These are phyloP conservation scores for Chlamydotis undulata DNA, from an alignment of 2,113 vertebrate genomes.

Conservation along the genomic window DNA sequence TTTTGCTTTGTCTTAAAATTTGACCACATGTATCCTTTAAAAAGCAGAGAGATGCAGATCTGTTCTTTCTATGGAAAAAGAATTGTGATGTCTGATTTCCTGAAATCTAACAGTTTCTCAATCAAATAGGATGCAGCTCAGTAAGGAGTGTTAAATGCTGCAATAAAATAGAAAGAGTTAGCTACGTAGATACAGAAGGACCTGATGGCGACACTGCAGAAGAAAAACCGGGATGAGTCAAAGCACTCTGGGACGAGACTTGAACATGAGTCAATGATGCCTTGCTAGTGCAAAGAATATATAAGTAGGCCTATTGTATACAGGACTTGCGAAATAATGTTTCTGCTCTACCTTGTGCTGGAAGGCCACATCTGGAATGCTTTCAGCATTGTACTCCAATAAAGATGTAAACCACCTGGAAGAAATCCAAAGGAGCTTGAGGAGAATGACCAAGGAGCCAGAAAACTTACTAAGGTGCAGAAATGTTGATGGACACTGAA, in stretches of 20 bases:
- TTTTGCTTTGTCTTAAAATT: slow-evolving; percentile 1
- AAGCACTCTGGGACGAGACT: neutral
- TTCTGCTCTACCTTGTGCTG: neutral
- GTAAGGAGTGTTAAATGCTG: neutral
- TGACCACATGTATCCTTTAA: neutral
- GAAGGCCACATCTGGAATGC: neutral
- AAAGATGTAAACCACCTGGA: neutral
- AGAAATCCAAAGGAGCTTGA: neutral
- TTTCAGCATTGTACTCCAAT: neutral
- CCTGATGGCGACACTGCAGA: neutral
- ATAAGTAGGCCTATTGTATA: neutral
- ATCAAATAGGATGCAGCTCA: neutral
- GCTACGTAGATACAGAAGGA: neutral
- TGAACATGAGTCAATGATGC: neutral
- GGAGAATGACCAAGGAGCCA: neutral
- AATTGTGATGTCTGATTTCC: neutral
- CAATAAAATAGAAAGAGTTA: neutral
- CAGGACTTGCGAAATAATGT: neutral
- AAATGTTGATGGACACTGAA: neutral
- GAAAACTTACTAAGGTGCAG: neutral
- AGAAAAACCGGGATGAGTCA: neutral
- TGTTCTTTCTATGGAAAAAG: neutral
- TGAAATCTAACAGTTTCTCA: neutral
- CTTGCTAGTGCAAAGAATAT: neutral
- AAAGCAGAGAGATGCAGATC: neutral